Evolutionary conservation across 2,113 vertebrate genomes (phyloP).

Genomic region (Panthera tigris): DNA sequence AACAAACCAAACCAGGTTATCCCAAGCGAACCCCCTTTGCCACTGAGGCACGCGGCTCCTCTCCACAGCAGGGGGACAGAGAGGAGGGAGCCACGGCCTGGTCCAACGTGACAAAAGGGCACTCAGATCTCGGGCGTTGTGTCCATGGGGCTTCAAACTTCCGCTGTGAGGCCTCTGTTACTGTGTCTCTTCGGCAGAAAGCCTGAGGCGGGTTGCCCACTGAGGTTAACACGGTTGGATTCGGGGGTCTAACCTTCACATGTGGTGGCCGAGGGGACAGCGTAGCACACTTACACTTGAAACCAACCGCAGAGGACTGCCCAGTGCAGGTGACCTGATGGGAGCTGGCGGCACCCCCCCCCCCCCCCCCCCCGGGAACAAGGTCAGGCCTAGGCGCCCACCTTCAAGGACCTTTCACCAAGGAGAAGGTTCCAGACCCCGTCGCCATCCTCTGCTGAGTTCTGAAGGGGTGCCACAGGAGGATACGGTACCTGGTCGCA

Average conservation of each 20-base stretch:
- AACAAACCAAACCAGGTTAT: not conserved
- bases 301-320: not conserved
- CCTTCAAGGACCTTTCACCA: not conserved
- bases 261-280: not conserved
- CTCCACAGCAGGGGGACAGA: not conserved
- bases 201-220: not conserved
- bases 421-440: not conserved
- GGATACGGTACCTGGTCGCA: not conserved
- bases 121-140: not conserved
- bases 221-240: not conserved
- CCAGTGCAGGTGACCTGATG: not conserved
- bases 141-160: not conserved
- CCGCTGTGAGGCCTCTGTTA: not conserved
- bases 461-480: not conserved
- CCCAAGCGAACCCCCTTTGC: not conserved
- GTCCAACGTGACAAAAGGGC: not conserved
- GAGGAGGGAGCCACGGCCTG: not conserved
- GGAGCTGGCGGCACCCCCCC: not conserved
- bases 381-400: not conserved
- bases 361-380: not conserved
- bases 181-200: not conserved
- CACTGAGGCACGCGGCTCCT: rapidly evolving
- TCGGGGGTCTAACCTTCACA: not conserved
- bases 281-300: rapidly evolving
- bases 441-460: not conserved